These are phyloP conservation scores for Coracias cyanogaster DNA, from an alignment of 2,797 vertebrate species.

Conservation along the genomic window DNA sequence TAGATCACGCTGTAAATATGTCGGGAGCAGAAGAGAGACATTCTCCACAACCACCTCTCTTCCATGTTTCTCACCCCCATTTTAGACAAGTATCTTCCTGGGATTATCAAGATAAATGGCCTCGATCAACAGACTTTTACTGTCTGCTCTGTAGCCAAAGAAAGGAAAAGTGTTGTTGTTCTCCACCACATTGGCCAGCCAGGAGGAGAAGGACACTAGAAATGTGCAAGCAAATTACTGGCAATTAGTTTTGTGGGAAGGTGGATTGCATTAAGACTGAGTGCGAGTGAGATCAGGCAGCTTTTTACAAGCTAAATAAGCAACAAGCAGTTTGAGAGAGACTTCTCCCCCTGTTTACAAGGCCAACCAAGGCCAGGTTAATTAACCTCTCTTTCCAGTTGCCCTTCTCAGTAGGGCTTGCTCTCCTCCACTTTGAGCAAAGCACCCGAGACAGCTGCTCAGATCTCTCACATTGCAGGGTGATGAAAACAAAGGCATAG, in stretches of 20 bases:
- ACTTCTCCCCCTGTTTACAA: constrained; percentile 29
- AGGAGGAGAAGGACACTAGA: background rate
- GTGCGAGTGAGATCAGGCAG: background rate
- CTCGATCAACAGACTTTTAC: background rate
- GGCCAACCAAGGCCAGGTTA: constrained; percentile 58
- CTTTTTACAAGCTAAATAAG: constrained; percentile 58
- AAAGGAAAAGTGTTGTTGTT: background rate
- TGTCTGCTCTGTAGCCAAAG: background rate
- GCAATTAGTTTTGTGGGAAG: constrained; percentile 23
- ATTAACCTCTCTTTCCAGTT: constrained; percentile 64
- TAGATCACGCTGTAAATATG: constrained; percentile 25
- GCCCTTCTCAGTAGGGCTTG: constrained; percentile 60
- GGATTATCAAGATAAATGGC: constrained; percentile 39
- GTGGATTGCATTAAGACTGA: constrained; percentile 30
- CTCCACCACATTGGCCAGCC: background rate
- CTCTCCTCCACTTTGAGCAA: constrained; percentile 52
- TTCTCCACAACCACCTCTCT: constrained; percentile 17
- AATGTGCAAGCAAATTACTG: background rate
- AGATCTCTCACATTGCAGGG: constrained; percentile 51
- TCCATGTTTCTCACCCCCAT: background rate
- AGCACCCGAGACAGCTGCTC: constrained; percentile 50
- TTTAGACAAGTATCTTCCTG: background rate
- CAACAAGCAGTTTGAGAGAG: constrained; percentile 47
- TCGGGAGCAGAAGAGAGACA: background rate
- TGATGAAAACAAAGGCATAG: constrained; percentile 59